These are phyloP conservation scores for Montipora cactus DNA, from an alignment of 64 coral and sea anemone genomes.

Conservation along the genomic window DNA sequence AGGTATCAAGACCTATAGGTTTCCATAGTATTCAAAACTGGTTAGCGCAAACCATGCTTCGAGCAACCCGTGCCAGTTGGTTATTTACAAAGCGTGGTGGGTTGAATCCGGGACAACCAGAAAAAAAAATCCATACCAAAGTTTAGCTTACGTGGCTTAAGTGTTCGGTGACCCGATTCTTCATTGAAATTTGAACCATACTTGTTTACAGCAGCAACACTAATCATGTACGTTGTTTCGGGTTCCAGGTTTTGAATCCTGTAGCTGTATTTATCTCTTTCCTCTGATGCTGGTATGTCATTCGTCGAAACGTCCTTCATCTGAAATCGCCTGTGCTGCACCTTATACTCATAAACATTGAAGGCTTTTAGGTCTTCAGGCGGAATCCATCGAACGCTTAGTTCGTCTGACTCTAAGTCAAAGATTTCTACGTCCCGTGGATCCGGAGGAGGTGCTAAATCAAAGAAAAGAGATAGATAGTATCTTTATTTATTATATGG, in stretches of 20 bases:
- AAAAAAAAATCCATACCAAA: too few species aligned
- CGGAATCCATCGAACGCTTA: conserved; percentile 17
- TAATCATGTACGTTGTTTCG: conserved; percentile 8
- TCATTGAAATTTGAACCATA: conserved; percentile 5
- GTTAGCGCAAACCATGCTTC: too few species aligned
- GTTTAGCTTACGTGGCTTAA: background rate
- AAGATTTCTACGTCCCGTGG: background rate
- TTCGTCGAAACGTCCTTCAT: background rate
- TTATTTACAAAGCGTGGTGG: too few species aligned
- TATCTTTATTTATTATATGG: too few species aligned
- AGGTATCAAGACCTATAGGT: too few species aligned
- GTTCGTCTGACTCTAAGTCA: background rate
- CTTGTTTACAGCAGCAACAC: conserved; percentile 11
- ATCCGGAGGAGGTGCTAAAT: background rate
- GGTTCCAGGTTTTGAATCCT: conserved; percentile 14
- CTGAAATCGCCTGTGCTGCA: background rate
- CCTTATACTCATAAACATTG: background rate
- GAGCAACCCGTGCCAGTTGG: too few species aligned
- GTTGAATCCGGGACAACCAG: too few species aligned
- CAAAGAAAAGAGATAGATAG: background rate
- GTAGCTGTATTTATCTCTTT: background rate
- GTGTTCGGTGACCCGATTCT: conserved; percentile 17
- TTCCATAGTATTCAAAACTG: too few species aligned
- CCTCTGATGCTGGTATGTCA: background rate
- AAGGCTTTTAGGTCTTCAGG: background rate